These are phyloP conservation scores for Ornithorhynchus anatinus DNA, from an alignment of 2,113 vertebrate genomes.

Conservation along the genomic window DNA sequence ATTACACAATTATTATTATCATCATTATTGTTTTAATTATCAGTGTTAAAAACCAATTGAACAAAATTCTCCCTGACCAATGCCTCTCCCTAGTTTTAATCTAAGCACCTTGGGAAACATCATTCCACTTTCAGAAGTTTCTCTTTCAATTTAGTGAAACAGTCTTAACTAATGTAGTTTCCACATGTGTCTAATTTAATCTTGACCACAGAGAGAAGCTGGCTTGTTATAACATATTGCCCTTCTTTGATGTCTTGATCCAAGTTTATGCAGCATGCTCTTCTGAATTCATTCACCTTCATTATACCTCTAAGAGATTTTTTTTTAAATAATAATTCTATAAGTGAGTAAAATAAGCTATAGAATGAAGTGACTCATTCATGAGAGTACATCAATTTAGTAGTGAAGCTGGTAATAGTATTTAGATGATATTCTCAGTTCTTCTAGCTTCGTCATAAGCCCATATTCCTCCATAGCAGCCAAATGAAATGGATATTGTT, in stretches of 20 bases:
- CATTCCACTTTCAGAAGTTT: too few relatives aligned
- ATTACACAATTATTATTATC: too few relatives aligned
- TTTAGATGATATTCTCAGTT: background rate
- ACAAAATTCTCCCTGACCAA: too few relatives aligned
- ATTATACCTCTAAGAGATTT: background rate
- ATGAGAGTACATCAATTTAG: slow-evolving; percentile 13
- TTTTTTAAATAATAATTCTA: slow-evolving; percentile 8
- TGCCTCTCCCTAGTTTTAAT: too few relatives aligned
- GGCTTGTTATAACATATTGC: background rate
- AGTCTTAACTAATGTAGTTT: too few relatives aligned
- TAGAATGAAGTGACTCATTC: background rate
- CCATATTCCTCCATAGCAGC: background rate
- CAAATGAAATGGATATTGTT: slow-evolving; percentile 16
- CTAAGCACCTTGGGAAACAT: too few relatives aligned
- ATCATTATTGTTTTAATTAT: too few relatives aligned
- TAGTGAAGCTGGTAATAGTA: background rate
- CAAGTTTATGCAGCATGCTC: background rate
- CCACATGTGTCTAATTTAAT: too few relatives aligned
- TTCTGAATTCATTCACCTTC: background rate
- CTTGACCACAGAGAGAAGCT: too few relatives aligned
- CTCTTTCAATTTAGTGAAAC: too few relatives aligned
- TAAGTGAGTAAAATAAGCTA: background rate
- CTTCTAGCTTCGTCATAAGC: background rate
- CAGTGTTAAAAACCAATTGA: too few relatives aligned
- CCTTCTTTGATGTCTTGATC: background rate